A percentile compares a stretch with the other conserved stretches of the same genome.
Evolutionary conservation across 2,113 vertebrate genomes (phyloP).

Genomic region (Hipposideros armiger): DNA sequence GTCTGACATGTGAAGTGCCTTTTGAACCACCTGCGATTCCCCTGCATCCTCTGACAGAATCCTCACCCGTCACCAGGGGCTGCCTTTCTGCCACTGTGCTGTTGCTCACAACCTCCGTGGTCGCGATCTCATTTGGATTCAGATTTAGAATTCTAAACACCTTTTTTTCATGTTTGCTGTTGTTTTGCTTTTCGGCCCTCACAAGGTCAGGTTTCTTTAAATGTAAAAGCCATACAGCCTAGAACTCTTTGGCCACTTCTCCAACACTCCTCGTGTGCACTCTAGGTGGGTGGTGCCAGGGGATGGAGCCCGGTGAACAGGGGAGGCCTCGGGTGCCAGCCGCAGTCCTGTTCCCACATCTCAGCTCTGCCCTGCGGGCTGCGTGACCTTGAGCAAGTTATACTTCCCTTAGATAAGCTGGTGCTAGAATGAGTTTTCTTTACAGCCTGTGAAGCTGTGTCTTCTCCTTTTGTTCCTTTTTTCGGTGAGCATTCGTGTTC

Average conservation of each 20-base stretch:
- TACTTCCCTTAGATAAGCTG: too few relatives aligned
- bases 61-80: not conserved
- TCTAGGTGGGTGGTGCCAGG: not conserved
- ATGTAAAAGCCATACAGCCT: not conserved
- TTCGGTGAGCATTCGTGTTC: not conserved
- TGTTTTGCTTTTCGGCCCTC: not conserved
- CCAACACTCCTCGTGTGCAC: fast-evolving
- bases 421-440: not conserved
- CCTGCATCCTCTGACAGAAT: fast-evolving
- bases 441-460: fast-evolving
- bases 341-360: too few relatives aligned
- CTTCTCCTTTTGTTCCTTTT: not conserved
- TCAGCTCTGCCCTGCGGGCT: fast-evolving
- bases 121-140: not conserved
- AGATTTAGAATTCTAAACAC: not conserved
- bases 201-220: not conserved
- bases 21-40: not conserved
- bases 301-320: not conserved
- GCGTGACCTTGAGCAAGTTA: not conserved
- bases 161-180: not conserved
- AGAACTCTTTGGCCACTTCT: not conserved
- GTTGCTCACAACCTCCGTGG: not conserved
- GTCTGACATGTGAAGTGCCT: fast-evolving
- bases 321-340: not conserved
- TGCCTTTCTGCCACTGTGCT: not conserved